Conservation (phyloP, 2,797 vertebrate species). For the Molossus alvarezi region DNA sequence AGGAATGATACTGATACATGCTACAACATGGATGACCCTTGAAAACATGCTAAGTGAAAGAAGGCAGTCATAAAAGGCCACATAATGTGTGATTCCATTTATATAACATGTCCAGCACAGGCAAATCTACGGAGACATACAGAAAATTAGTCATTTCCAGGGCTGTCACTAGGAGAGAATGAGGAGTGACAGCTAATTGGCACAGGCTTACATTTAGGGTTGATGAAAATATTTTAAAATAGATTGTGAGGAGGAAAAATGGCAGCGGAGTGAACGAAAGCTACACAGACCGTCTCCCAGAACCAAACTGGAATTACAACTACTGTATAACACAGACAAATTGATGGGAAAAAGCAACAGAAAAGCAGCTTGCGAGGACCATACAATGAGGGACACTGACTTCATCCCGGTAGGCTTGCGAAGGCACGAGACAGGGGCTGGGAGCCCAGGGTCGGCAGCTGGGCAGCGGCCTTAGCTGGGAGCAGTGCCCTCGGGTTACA, state of each 20-base stretch:
- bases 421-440: too few relatives aligned
- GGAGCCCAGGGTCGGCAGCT: too few relatives aligned
- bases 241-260: not conserved
- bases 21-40: not conserved
- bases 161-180: not conserved
- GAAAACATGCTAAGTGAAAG: not conserved
- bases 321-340: too few relatives aligned
- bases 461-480: too few relatives aligned
- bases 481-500: too few relatives aligned
- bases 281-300: too few relatives aligned
- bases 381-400: too few relatives aligned
- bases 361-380: too few relatives aligned
- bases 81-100: not conserved
- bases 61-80: not conserved
- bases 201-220: not conserved
- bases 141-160: not conserved
- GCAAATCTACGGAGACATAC: not conserved
- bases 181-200: not conserved
- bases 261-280: too few relatives aligned
- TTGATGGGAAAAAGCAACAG: too few relatives aligned
- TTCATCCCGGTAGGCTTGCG: too few relatives aligned
- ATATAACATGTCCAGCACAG: not conserved
- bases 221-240: constrained; percentile 19
- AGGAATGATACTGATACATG: not conserved
- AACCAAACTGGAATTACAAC: too few relatives aligned